A percentile compares a stretch with the other conserved stretches of the same genome.
These are phyloP conservation scores for Aphelenchoides fujianensis DNA, from an alignment of 1,140 invertebrate genomes.

Conservation along the genomic window DNA sequence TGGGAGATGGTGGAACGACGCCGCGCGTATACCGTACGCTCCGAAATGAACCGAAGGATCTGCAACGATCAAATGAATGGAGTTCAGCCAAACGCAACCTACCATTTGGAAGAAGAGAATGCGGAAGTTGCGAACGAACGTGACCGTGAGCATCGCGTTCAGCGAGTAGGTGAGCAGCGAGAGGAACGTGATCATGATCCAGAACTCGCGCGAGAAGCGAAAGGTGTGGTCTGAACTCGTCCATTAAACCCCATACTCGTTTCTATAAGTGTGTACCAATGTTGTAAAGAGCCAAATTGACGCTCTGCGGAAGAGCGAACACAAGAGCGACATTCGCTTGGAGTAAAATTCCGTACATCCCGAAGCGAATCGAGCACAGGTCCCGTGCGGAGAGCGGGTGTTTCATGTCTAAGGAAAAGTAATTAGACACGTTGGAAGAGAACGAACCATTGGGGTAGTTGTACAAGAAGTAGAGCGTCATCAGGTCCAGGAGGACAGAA, in stretches of 20 bases:
- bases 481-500: neutral
- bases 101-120: neutral
- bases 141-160: neutral
- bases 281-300: constrained; percentile 9
- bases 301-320: constrained; percentile 1
- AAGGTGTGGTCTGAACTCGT: neutral
- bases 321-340: neutral
- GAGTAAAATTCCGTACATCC: neutral
- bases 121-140: constrained; percentile 1
- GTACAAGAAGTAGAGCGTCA: neutral
- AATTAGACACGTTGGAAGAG: too few species aligned
- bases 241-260: neutral
- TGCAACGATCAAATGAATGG: too few species aligned
- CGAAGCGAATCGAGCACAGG: neutral
- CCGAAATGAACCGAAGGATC: too few species aligned
- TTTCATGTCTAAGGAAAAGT: too few species aligned
- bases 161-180: neutral
- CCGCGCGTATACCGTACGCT: too few species aligned
- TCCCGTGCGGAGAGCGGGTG: neutral
- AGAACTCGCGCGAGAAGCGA: neutral
- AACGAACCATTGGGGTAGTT: neutral
- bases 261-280: constrained; percentile 3
- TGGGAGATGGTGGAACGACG: too few species aligned
- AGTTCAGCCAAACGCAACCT: too few species aligned
- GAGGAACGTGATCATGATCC: neutral